Evolutionary conservation across 2,113 vertebrate genomes (phyloP), one percentile per base, ranked within the genome.

Genomic region (Meles meles): DNA sequence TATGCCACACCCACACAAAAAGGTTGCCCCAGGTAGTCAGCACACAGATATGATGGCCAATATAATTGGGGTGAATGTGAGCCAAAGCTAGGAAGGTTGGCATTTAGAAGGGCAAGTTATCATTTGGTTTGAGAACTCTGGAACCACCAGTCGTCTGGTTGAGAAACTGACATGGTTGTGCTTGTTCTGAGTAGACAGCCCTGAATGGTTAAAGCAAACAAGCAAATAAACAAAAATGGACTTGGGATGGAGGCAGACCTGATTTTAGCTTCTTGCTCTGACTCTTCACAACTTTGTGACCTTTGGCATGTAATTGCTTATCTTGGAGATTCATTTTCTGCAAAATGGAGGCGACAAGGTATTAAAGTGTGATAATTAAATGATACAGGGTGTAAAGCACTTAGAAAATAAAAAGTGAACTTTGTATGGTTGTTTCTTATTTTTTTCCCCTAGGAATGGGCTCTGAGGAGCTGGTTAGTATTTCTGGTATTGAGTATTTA

Each of bases 1-100:
- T 3, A 37, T 1, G 10, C 13, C 18, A 21, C 7, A 61, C 55
- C 20, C 55, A 21, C 12, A n/a, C 0, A 3, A 49, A 67, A 42
- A 39, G 5, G 0, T 11, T 47, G 27, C 15, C 37, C 34, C 12
- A 11, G 11, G 12, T 18, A 15, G 18, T 47, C n/a, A 69, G 0
- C 0, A 4, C 37, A 17, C 55, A 27, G n/a, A 49, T 25, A 65
- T 7, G 15, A 23, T 39, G 55, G 27, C 13, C 10, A 17, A 4
- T n/a, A 27, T 52, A 77, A 37, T n/a, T 25, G 63, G 17, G 1
- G 2, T 34, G 17, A 42, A 82, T 11, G 25, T 11, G 5, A 34
- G 29, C 6, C 39, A 39, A 69, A 63, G 39, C 29, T 49, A 52
- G 52, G 21, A 65, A n/a, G 6, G 20, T 92, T 5, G 71, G 63